Evolutionary conservation across 2,888 invertebrate genomes (phyloP).

Genomic region (Stenotaenia linearis): DNA sequence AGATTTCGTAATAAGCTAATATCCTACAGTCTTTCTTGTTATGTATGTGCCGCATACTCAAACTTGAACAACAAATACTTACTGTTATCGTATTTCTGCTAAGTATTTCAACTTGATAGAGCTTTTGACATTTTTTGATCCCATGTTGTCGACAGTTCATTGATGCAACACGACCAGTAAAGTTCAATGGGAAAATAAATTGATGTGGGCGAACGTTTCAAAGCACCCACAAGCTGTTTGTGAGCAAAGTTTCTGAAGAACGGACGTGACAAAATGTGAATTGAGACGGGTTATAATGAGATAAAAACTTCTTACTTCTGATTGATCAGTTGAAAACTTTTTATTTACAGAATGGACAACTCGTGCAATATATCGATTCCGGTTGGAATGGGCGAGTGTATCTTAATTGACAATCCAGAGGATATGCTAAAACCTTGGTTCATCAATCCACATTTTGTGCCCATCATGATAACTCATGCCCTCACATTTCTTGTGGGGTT

Average conservation of each 20-base stretch:
- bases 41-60: no score
- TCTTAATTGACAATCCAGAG: slow-evolving; percentile 32
- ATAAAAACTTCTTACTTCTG: not conserved
- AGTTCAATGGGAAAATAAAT: not conserved
- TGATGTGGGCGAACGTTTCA: not conserved
- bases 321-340: not conserved
- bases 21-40: no score
- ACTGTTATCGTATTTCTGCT: not conserved
- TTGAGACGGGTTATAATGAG: not conserved
- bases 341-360: not conserved
- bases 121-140: not conserved
- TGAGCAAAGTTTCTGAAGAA: not conserved
- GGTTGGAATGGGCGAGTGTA: not conserved
- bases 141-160: not conserved
- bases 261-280: not conserved
- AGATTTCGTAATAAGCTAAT: no score
- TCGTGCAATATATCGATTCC: not conserved
- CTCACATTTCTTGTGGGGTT: slow-evolving; percentile 40
- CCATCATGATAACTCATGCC: slow-evolving; percentile 40
- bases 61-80: no score
- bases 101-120: not conserved
- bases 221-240: not conserved
- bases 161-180: not conserved
- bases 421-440: slow-evolving; percentile 40
- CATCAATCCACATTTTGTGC: slow-evolving; percentile 38